A percentile compares a stretch with the other conserved stretches of the same genome.
Conservation (phyloP, 2,888 invertebrate species). For the Euplagia quadripunctaria region DNA sequence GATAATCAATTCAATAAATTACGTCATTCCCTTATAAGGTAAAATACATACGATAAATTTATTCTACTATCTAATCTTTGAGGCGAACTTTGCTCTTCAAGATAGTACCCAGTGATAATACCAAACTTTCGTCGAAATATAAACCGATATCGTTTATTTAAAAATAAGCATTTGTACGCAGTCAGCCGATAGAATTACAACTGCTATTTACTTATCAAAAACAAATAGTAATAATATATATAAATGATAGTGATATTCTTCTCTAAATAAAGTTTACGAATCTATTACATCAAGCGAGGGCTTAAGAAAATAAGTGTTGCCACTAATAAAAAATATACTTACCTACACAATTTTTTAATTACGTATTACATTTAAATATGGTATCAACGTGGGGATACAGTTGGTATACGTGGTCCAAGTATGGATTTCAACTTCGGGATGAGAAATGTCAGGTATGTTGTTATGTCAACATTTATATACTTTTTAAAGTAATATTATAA, state of each 20-base stretch:
- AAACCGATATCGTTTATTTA: constrained; percentile 30
- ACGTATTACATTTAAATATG: constrained; percentile 33
- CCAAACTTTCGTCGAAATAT: constrained; percentile 32
- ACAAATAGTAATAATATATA: constrained; percentile 2
- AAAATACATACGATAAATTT: constrained; percentile 26
- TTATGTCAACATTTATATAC: not conserved
- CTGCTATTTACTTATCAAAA: constrained; percentile 13
- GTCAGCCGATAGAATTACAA: constrained; percentile 24
- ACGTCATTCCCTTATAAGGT: constrained; percentile 28
- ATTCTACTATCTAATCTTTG: constrained; percentile 45
- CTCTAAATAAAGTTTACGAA: too few species aligned
- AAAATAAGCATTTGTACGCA: constrained; percentile 45
- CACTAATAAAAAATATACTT: not conserved
- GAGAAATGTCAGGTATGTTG: constrained; percentile 44
- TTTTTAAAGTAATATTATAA: not conserved
- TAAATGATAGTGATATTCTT: constrained; percentile 2
- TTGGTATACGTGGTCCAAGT: constrained; percentile 34
- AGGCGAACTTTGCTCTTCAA: constrained; percentile 48
- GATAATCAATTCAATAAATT: constrained; percentile 10
- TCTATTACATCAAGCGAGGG: too few species aligned
- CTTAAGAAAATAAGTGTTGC: not conserved
- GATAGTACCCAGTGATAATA: constrained; percentile 48
- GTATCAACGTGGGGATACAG: constrained; percentile 50
- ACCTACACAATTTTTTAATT: not conserved
- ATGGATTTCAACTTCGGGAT: constrained; percentile 31